These are phyloP conservation scores for Ceramica pisi DNA, from an alignment of 2,888 invertebrate genomes.

Conservation along the genomic window DNA sequence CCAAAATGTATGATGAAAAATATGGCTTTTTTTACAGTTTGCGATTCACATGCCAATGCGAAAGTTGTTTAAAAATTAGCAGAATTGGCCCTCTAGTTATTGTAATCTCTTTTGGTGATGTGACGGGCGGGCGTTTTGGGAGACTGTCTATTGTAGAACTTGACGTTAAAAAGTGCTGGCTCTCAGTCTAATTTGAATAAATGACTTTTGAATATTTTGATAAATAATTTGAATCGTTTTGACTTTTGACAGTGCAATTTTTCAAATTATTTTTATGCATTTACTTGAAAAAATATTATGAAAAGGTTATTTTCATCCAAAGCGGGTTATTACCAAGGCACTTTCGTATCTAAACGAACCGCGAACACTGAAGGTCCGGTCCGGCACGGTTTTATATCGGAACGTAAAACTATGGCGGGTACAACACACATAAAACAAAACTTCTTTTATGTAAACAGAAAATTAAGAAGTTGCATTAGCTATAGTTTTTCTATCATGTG, in stretches of 20 bases:
- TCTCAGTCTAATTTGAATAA: too few relatives aligned
- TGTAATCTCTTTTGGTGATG: too few relatives aligned
- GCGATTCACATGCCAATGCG: too few relatives aligned
- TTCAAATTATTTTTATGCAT: background rate
- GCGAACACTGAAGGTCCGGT: constrained; percentile 14
- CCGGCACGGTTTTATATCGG: constrained; percentile 26
- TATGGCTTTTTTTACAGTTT: too few relatives aligned
- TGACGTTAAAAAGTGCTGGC: too few relatives aligned
- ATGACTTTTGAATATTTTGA: too few relatives aligned
- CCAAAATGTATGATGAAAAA: too few relatives aligned
- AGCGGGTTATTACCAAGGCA: background rate
- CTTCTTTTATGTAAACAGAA: constrained; percentile 25
- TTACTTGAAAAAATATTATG: constrained; percentile 7
- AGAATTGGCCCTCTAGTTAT: too few relatives aligned
- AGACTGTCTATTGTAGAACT: too few relatives aligned
- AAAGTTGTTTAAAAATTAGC: too few relatives aligned
- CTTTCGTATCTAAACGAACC: constrained; percentile 27
- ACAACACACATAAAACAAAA: constrained; percentile 33
- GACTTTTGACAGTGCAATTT: background rate
- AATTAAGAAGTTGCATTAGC: background rate
- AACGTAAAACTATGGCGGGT: constrained; percentile 37
- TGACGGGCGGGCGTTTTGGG: too few relatives aligned
- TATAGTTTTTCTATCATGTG: too few relatives aligned
- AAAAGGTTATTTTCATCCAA: constrained; percentile 3
- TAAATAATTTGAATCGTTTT: background rate